Conservation (phyloP, 2,888 invertebrate genomes). For the Stictocephala bisonia region DNA sequence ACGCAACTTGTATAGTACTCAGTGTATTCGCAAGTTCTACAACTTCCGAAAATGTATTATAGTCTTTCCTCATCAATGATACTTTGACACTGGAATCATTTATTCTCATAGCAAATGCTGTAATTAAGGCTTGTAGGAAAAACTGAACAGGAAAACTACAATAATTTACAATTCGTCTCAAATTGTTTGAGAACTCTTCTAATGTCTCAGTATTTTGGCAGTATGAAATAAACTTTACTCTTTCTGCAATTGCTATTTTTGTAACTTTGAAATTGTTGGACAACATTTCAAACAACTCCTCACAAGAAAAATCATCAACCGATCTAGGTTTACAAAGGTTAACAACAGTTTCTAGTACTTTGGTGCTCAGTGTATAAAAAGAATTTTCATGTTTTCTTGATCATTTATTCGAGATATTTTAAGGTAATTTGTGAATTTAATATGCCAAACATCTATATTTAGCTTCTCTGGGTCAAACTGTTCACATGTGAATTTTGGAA, state of each 20-base stretch:
- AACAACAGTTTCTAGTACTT: no score
- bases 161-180: neutral
- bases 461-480: no score
- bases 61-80: neutral
- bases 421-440: no score
- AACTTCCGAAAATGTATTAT: neutral
- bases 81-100: neutral
- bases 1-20: no score
- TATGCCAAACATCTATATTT: no score
- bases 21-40: no score
- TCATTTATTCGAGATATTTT: no score
- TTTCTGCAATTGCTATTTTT: neutral
- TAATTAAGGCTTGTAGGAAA: neutral
- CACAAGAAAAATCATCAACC: no score
- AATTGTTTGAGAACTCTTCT: neutral
- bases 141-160: neutral
- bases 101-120: neutral
- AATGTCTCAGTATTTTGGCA: neutral
- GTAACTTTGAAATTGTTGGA: neutral
- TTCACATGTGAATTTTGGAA: no score
- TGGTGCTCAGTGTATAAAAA: no score
- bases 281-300: neutral
- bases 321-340: no score
- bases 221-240: neutral
- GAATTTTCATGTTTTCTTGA: no score